These are phyloP conservation scores for Cyrtonyx montezumae DNA, from an alignment of 2,113 vertebrate genomes.

Conservation along the genomic window DNA sequence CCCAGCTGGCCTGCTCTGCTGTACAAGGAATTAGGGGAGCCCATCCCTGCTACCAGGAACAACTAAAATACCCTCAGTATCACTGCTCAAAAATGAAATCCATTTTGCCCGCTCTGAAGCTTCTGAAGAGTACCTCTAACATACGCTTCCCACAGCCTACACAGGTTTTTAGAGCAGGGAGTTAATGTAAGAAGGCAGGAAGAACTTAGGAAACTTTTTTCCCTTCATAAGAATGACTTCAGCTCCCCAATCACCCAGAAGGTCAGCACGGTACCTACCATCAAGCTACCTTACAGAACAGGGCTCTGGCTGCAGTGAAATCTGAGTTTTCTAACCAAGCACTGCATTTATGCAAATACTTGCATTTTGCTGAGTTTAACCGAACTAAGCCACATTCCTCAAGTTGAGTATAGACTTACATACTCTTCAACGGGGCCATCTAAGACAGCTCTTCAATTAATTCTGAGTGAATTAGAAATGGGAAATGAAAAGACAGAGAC, in stretches of 20 bases:
- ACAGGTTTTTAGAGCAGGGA: neutral
- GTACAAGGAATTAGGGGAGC: neutral
- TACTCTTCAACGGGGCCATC: neutral
- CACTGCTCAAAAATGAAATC: neutral
- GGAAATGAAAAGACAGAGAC: neutral
- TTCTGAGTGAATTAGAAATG: neutral
- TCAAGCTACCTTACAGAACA: neutral
- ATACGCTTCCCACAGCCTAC: neutral
- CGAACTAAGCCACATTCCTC: neutral
- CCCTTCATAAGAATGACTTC: neutral
- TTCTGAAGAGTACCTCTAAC: neutral
- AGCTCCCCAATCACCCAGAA: neutral
- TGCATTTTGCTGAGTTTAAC: neutral
- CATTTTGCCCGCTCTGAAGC: neutral
- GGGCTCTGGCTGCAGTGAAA: neutral
- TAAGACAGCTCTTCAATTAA: neutral
- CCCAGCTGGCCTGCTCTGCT: neutral
- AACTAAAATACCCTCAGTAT: neutral
- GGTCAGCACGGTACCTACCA: neutral
- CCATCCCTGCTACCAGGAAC: neutral
- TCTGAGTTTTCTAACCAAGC: neutral
- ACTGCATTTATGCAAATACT: neutral
- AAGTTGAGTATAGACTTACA: neutral
- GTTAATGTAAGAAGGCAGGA: neutral
- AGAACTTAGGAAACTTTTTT: neutral